Percentiles rank a stretch among this genome's conserved stretches.
These are phyloP conservation scores for Paedocypris micromegethes DNA, from an alignment of 2,797 vertebrate genomes.

Conservation along the genomic window DNA sequence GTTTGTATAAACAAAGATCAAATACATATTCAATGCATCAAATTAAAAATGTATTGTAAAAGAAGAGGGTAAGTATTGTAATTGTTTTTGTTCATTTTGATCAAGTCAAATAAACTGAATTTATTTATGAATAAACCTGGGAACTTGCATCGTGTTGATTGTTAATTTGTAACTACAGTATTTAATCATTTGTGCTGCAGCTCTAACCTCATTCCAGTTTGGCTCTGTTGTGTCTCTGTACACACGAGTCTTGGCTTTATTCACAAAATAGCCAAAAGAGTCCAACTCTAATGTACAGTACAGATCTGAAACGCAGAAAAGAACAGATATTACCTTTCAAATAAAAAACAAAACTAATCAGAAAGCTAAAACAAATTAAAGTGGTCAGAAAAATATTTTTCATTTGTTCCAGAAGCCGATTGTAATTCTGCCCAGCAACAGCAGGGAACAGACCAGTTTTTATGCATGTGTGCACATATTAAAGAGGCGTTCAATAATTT, in stretches of 20 bases:
- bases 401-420: no score
- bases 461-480: conserved; percentile 34
- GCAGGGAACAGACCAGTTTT: conserved; percentile 16
- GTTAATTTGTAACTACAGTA: no score
- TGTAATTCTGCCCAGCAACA: conserved; percentile 30
- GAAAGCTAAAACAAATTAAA: neutral
- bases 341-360: neutral
- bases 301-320: conserved; percentile 70
- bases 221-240: conserved; percentile 94
- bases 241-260: conserved; percentile 95
- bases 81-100: no score
- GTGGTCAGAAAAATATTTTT: no score
- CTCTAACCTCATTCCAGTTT: conserved; percentile 93
- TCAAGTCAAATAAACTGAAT: no score
- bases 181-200: neutral
- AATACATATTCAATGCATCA: no score
- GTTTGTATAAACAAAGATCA: no score
- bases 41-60: no score
- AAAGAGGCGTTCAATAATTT: conserved; percentile 29
- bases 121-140: no score
- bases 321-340: neutral
- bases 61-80: no score
- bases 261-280: conserved; percentile 95
- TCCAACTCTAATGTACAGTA: conserved; percentile 97
- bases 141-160: no score